phyloP scores from a whole-genome alignment of 2,888 invertebrate genomes.

The Oligia latruncula region DNA sequence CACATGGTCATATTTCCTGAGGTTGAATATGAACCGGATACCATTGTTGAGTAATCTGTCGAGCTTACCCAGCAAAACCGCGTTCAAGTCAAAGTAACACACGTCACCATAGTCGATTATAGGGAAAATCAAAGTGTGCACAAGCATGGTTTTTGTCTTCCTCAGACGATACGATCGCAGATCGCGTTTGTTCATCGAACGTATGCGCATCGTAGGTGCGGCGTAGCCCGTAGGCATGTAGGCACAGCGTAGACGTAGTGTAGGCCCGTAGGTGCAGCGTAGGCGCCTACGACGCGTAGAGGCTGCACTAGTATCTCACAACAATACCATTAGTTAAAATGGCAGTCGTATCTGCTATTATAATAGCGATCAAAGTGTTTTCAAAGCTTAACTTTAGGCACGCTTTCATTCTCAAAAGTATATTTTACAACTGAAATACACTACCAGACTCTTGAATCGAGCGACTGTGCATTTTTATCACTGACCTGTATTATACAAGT shows the following conservation, averaged over 20 bases:
- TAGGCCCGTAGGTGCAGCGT: not conserved
- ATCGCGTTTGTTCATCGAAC: not conserved
- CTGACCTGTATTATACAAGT: too few species aligned
- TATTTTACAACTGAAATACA: not conserved
- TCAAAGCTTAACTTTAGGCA: not conserved
- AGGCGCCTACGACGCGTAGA: not conserved
- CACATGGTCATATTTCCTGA: too few species aligned
- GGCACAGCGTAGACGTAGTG: not conserved
- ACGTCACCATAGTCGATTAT: too few species aligned
- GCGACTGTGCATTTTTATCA: too few species aligned
- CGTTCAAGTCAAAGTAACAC: too few species aligned
- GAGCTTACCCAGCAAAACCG: too few species aligned
- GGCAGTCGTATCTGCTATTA: not conserved
- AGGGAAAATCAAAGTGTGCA: too few species aligned
- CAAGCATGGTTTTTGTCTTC: too few species aligned
- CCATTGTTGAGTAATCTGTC: too few species aligned
- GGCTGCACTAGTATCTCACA: not conserved
- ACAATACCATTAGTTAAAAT: not conserved
- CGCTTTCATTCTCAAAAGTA: too few species aligned
- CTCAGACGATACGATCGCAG: too few species aligned
- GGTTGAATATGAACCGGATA: too few species aligned
- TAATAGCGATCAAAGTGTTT: not conserved
- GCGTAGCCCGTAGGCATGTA: conserved; percentile 15
- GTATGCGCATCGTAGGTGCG: not conserved
- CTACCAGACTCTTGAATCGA: not conserved